phyloP scores from a whole-genome alignment of 2,113 vertebrate genomes.

The Macrotus californicus region DNA sequence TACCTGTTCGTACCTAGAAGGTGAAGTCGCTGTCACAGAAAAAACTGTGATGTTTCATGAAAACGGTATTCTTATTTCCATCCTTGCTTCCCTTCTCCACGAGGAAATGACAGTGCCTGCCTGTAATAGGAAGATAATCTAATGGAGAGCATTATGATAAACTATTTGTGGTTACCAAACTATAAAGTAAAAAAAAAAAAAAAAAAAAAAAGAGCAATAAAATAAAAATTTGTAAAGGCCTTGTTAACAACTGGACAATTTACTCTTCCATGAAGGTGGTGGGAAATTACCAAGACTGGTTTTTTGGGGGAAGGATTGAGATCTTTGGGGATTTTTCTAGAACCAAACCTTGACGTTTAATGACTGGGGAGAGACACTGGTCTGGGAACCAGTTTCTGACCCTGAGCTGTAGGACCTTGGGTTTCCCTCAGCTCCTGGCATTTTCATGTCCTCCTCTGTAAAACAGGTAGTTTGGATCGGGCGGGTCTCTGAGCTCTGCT shows the following conservation, averaged over 20 bases:
- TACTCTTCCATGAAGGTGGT: neutral
- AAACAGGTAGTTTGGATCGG: neutral
- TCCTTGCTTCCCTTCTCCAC: neutral
- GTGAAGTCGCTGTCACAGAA: conserved; percentile 17
- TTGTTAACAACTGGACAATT: neutral
- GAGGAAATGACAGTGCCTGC: neutral
- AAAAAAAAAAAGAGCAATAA: neutral
- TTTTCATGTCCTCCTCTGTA: conserved; percentile 2
- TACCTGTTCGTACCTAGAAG: conserved; percentile 19
- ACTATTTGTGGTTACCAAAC: conserved; percentile 15
- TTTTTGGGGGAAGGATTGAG: neutral
- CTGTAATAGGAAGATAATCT: neutral
- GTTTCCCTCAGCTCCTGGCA: neutral
- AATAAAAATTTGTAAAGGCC: neutral
- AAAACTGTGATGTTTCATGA: neutral
- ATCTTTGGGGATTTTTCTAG: conserved; percentile 40
- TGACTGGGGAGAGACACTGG: neutral
- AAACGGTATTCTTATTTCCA: neutral
- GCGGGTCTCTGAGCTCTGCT: neutral
- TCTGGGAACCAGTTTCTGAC: neutral
- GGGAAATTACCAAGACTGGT: conserved; percentile 8
- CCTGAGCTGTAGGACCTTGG: neutral
- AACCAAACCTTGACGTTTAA: neutral
- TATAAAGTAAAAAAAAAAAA: neutral
- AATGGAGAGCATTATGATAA: conserved; percentile 1